phyloP scores from a whole-genome alignment of 1,140 invertebrate genomes.

The Atta colombica region DNA sequence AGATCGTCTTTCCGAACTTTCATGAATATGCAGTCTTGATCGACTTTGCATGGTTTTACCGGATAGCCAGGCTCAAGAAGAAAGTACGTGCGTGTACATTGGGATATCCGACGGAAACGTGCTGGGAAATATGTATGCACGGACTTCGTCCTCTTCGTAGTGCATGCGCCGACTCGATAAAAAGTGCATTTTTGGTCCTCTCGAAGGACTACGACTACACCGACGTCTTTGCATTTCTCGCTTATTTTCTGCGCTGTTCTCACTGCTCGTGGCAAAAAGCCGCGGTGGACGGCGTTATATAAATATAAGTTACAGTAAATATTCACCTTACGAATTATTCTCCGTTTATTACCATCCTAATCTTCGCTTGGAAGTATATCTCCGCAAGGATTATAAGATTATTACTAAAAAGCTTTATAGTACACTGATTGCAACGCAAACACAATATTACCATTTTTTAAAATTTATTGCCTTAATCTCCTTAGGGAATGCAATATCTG shows the following conservation, averaged over 20 bases:
- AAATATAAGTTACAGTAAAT: conserved; percentile 35
- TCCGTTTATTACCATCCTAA: neutral
- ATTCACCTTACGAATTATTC: conserved; percentile 23
- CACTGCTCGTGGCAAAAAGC: neutral
- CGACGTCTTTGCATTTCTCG: conserved; percentile 33
- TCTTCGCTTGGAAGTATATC: neutral
- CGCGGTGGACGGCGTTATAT: neutral
- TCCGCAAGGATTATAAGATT: conserved; percentile 27
- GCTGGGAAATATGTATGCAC: conserved; percentile 78
- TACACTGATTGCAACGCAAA: neutral
- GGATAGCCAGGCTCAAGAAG: conserved; percentile 63
- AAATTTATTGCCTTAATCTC: neutral
- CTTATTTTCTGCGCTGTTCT: conserved; percentile 45
- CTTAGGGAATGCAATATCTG: neutral
- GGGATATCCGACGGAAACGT: conserved; percentile 72
- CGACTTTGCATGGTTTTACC: conserved; percentile 69
- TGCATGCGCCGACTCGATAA: conserved; percentile 77
- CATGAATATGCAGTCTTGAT: conserved; percentile 70
- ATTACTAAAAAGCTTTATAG: conserved; percentile 2
- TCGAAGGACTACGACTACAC: conserved; percentile 59
- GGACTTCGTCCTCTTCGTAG: conserved; percentile 63
- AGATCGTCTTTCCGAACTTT: conserved; percentile 54
- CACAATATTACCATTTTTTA: conserved; percentile 3
- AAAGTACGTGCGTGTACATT: conserved; percentile 61
- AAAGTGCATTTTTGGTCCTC: conserved; percentile 78